A percentile compares a stretch with the other conserved stretches of the same genome.
Evolutionary conservation across 1,140 invertebrate species (phyloP).

Genomic region (Drosophila virilis): DNA sequence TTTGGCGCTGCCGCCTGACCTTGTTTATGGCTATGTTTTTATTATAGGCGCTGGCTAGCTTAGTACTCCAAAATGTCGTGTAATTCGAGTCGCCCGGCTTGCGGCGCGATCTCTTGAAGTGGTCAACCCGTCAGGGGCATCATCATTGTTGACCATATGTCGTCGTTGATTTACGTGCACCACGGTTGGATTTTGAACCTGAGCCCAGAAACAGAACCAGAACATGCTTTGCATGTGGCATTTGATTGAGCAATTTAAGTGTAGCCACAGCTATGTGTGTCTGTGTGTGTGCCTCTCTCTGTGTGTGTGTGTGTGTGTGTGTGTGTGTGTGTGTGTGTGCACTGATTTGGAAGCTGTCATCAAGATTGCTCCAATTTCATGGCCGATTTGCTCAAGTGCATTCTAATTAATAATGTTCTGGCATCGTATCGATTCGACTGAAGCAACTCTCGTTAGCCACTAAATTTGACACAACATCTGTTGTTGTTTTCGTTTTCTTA

Average conservation of each 20-base stretch:
- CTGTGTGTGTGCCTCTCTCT: conserved; percentile 4
- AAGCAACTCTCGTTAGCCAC: conserved; percentile 37
- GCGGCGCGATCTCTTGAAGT: conserved; percentile 68
- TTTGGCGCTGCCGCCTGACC: conserved; percentile 61
- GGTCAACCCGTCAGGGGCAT: conserved; percentile 60
- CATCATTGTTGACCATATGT: conserved; percentile 58
- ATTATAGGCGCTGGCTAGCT: conserved; percentile 57
- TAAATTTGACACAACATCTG: conserved; percentile 71
- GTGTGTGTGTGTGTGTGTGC: conserved; percentile 44
- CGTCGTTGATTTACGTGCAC: conserved; percentile 50
- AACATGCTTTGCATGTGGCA: conserved; percentile 63
- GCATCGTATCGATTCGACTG: conserved; percentile 31
- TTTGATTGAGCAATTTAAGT: conserved; percentile 78
- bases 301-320: conserved; percentile 41
- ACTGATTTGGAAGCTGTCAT: conserved; percentile 77
- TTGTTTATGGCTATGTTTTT: conserved; percentile 76
- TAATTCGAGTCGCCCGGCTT: conserved; percentile 49
- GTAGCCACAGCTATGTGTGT: background rate
- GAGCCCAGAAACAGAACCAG: conserved; percentile 39
- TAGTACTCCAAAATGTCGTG: conserved; percentile 45
- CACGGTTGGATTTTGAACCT: conserved; percentile 3
- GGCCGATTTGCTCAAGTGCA: conserved; percentile 72
- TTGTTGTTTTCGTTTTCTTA: conserved; percentile 39
- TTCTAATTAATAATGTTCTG: conserved; percentile 66
- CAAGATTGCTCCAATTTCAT: conserved; percentile 79